Conservation (phyloP, 2,113 vertebrate species). For the Channa maculata region DNA sequence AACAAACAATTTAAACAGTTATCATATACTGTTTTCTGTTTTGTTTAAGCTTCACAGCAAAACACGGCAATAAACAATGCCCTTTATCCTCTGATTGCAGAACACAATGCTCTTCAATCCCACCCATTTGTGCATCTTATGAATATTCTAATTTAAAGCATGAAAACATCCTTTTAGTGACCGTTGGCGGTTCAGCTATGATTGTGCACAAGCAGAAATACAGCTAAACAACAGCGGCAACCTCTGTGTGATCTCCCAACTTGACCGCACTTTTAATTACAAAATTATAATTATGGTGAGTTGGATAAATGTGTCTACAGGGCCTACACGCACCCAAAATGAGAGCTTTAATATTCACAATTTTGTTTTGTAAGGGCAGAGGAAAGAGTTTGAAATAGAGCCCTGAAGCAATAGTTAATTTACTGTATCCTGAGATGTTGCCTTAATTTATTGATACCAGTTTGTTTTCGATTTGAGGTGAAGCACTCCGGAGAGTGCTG, state of each 20-base stretch:
- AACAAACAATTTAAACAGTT: slow-evolving; percentile 47
- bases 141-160: slow-evolving; percentile 76
- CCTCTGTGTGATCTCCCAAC: slow-evolving; percentile 66
- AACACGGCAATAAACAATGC: slow-evolving; percentile 55
- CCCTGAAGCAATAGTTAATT: slow-evolving; percentile 58
- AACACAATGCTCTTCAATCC: slow-evolving; percentile 57
- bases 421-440: slow-evolving; percentile 62
- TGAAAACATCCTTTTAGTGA: slow-evolving; percentile 69
- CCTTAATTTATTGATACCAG: slow-evolving; percentile 78
- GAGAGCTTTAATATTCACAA: slow-evolving; percentile 24
- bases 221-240: slow-evolving; percentile 66
- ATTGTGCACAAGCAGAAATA: slow-evolving; percentile 59
- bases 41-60: slow-evolving; percentile 41
- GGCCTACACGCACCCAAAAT: slow-evolving; percentile 20
- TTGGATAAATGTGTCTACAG: slow-evolving; percentile 57
- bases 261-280: slow-evolving; percentile 76
- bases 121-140: slow-evolving; percentile 65
- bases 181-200: slow-evolving; percentile 58
- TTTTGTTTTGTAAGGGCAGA: slow-evolving; percentile 39
- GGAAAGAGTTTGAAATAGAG: slow-evolving; percentile 34
- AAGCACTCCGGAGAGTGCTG: slow-evolving; percentile 61
- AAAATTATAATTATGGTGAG: slow-evolving; percentile 68
- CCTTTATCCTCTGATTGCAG: slow-evolving; percentile 64
- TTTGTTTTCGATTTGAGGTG: slow-evolving; percentile 76
- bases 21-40: slow-evolving; percentile 24